Conservation (phyloP, 1,140 invertebrate species). For the Atta cephalotes region DNA sequence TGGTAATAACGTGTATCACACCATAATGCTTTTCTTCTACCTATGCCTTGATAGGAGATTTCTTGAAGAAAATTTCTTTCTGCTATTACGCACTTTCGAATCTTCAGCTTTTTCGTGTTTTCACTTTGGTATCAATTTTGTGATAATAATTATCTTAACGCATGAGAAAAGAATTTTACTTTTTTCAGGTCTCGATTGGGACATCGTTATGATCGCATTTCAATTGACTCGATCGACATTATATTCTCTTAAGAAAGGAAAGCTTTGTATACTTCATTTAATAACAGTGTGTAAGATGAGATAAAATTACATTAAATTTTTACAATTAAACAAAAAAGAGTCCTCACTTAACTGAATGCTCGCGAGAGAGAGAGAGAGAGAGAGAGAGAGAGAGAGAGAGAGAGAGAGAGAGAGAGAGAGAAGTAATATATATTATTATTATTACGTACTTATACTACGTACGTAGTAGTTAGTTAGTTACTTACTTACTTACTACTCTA, state of each 20-base stretch:
- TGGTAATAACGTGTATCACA: not conserved
- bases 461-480: too few species aligned
- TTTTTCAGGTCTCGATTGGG: not conserved
- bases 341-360: not conserved
- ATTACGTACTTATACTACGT: too few species aligned
- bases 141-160: conserved; percentile 10
- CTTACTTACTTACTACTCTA: too few species aligned
- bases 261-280: not conserved
- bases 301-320: conserved; percentile 36
- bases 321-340: not conserved
- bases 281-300: not conserved
- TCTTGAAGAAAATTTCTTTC: not conserved
- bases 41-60: conserved; percentile 15
- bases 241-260: not conserved
- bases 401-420: too few species aligned
- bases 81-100: not conserved
- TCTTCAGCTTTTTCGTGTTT: not conserved
- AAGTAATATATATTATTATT: too few species aligned
- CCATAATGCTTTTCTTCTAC: conserved; percentile 33
- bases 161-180: conserved; percentile 2
- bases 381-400: too few species aligned
- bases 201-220: not conserved
- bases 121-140: not conserved
- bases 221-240: not conserved
- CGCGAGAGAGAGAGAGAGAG: too few species aligned